phyloP scores from a whole-genome alignment of 1,140 invertebrate species.

The Drosophila azteca region DNA sequence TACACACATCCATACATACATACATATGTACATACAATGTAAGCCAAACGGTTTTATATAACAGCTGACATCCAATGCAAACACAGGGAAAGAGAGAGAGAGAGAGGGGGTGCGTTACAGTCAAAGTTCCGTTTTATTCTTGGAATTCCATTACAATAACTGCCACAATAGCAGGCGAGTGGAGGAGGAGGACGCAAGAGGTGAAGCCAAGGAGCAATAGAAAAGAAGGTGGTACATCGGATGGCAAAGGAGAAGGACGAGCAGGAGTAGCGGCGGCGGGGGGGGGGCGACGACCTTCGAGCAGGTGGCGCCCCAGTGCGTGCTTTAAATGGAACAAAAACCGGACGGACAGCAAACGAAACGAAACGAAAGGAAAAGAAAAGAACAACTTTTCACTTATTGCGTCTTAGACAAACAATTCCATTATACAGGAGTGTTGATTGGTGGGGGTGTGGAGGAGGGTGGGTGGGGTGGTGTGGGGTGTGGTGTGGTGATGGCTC shows the following conservation, averaged over 20 bases:
- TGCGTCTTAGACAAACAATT: constrained; percentile 49
- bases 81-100: not conserved
- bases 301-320: constrained; percentile 31
- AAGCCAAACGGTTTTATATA: constrained; percentile 66
- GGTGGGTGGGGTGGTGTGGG: not conserved
- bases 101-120: constrained; percentile 10
- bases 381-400: constrained; percentile 43
- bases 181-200: not conserved
- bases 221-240: too few species aligned
- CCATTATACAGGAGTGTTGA: not conserved
- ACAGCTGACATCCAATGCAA: constrained; percentile 20
- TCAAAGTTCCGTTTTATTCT: constrained; percentile 53
- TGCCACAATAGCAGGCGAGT: not conserved
- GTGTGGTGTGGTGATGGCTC: constrained; percentile 5
- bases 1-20: too few species aligned
- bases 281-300: constrained; percentile 34
- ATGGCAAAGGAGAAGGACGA: not conserved
- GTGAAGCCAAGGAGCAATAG: not conserved
- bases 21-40: too few species aligned
- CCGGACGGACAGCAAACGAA: constrained; percentile 1
- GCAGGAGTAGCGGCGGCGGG: too few species aligned
- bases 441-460: too few species aligned
- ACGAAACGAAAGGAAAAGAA: constrained; percentile 12
- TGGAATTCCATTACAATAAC: constrained; percentile 66
- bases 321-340: constrained; percentile 28